A percentile compares a stretch with the other conserved stretches of the same genome.
Evolutionary conservation across 2,888 invertebrate genomes (phyloP).

Genomic region (Microplitis deprimator): DNA sequence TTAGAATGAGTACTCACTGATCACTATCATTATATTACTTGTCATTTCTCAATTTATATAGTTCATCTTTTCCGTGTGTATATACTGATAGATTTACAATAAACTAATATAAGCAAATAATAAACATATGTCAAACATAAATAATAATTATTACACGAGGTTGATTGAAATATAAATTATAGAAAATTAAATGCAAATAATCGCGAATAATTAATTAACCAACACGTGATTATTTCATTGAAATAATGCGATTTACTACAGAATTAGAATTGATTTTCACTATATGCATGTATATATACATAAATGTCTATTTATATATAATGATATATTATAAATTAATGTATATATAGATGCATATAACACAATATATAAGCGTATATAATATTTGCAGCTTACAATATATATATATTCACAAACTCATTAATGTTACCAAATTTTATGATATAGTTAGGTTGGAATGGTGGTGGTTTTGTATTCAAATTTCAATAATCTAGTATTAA

Average conservation of each 20-base stretch:
- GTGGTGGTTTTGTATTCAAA: constrained; percentile 25
- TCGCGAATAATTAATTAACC: neutral
- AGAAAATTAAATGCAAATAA: neutral
- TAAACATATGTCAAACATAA: neutral
- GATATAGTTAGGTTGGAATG: neutral
- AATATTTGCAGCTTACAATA: neutral
- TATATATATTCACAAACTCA: constrained; percentile 21
- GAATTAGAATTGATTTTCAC: neutral
- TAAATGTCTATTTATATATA: neutral
- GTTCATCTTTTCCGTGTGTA: too few relatives aligned
- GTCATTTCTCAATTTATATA: too few relatives aligned
- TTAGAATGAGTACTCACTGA: too few relatives aligned
- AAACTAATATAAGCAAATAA: too few relatives aligned
- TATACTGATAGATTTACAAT: too few relatives aligned
- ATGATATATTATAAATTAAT: neutral
- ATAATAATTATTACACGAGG: neutral
- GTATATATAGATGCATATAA: neutral
- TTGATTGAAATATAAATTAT: neutral
- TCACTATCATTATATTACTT: too few relatives aligned
- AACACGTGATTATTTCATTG: constrained; percentile 1
- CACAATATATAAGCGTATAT: neutral
- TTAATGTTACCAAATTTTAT: constrained; percentile 22
- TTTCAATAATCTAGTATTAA: constrained; percentile 42
- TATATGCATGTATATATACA: neutral
- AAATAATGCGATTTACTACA: neutral